Conservation (phyloP, 2,888 invertebrate species). For the Andrena marginata region DNA sequence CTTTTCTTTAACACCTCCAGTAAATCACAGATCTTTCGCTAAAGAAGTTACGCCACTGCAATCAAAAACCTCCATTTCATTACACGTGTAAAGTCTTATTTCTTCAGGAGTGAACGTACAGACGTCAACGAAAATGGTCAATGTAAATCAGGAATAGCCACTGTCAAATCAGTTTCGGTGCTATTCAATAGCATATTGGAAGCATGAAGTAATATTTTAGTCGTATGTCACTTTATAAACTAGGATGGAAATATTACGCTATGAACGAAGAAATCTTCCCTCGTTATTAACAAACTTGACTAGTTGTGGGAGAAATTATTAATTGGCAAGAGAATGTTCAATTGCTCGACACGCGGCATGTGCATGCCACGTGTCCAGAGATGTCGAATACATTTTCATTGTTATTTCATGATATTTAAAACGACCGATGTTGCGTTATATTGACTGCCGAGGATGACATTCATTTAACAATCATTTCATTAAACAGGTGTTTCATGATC, state of each 20-base stretch:
- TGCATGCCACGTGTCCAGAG: slow-evolving; percentile 51
- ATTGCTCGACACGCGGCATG: slow-evolving; percentile 69
- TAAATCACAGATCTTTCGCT: slow-evolving; percentile 66
- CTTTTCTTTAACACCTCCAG: slow-evolving; percentile 46
- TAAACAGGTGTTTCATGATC: slow-evolving; percentile 93
- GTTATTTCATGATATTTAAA: slow-evolving; percentile 64
- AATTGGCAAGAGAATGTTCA: slow-evolving; percentile 73
- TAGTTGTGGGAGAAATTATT: slow-evolving; percentile 66
- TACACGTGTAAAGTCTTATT: slow-evolving; percentile 59
- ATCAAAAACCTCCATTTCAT: slow-evolving; percentile 63
- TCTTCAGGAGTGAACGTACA: slow-evolving; percentile 45
- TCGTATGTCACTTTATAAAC: slow-evolving; percentile 63
- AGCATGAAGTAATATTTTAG: slow-evolving; percentile 71
- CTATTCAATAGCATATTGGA: slow-evolving; percentile 64
- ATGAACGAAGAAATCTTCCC: slow-evolving; percentile 60
- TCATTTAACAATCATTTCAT: slow-evolving; percentile 78
- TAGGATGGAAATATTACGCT: slow-evolving; percentile 68
- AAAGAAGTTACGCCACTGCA: slow-evolving; percentile 72
- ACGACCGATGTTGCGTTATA: slow-evolving; percentile 71
- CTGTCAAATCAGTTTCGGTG: slow-evolving; percentile 51
- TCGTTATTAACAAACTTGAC: slow-evolving; percentile 62
- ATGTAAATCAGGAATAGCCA: slow-evolving; percentile 56
- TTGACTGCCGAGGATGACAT: slow-evolving; percentile 74
- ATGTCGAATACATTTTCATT: slow-evolving; percentile 49
- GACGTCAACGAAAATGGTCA: slow-evolving; percentile 43